Evolutionary conservation across 92 coral and sea anemone genomes (phyloP), one percentile per base, ranked within the genome.

Genomic region (Blastomussa wellsi): DNA sequence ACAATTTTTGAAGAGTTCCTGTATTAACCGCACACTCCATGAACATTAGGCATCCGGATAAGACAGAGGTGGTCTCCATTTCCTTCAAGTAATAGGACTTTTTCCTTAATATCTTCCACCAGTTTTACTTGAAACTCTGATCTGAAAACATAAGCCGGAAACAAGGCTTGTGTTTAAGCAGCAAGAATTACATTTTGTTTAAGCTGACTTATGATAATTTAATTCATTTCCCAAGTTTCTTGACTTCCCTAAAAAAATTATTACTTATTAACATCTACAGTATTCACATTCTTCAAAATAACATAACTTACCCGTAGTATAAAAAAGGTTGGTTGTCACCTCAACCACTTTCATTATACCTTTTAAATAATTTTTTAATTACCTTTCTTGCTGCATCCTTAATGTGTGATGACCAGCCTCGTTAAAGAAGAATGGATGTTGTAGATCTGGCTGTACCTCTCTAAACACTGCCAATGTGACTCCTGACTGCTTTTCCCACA

Each of bases 391-490:
- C 35, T 84, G 79, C 92, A 89, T 84, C 60, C 89, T 84, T 57
- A 89, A 38, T 32, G 57, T 74, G 67, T 89, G 92, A 76, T 72
- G 82, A 24, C 92, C 92, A 35, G 86, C 89, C 11, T 89, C 84
- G n/a, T 69, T 44, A 73, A 74, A 89, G 86, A 89, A 84, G 86
- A 89, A 85, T 37, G 92, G 89, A 11, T 80, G 72, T 14, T 72
- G 62, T 17, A 70, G 79, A 79, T 89, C 89, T 9, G 83, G 86
- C 82, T 67, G 29, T 29, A 89, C 29, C 57, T 89, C 89, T 31
- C 65, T 77, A 88, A 51, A 89, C 20, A 74, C 82, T 29, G 86
- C 89, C 16, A 84, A 13, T 29, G 80, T 72, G 37, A 47, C 33
- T 32, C 89, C 86, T 1, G 82, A 37, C 17, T 68, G 57, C 53